Evolutionary conservation across 2,888 invertebrate genomes (phyloP).

Genomic region (Trypoxylon attenuatum): DNA sequence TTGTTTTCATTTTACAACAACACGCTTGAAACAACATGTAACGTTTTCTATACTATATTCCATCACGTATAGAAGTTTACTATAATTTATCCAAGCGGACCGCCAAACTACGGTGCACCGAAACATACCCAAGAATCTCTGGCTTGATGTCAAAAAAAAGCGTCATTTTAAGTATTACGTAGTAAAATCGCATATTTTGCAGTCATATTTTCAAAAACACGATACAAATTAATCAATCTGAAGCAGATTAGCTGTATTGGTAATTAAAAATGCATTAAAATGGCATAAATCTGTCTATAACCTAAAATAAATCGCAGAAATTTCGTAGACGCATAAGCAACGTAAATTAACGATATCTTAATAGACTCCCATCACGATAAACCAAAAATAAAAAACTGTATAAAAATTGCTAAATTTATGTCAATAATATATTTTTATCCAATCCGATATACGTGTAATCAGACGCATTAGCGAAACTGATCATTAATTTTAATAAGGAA

Average conservation of each 20-base stretch:
- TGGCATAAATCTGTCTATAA: constrained; percentile 20
- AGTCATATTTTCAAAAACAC: not conserved
- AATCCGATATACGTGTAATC: no score
- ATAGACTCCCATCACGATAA: no score
- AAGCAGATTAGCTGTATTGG: no score
- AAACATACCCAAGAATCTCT: constrained; percentile 35
- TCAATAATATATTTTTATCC: no score
- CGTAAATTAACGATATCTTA: no score
- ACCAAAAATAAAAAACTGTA: no score
- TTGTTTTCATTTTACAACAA: not conserved
- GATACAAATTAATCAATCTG: not conserved
- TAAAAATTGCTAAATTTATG: no score
- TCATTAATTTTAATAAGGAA: no score
- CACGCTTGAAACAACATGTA: not conserved
- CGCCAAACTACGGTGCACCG: constrained; percentile 36
- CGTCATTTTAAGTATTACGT: not conserved
- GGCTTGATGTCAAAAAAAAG: constrained; percentile 9
- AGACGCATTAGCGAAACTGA: no score
- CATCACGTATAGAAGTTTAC: not conserved
- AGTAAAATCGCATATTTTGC: not conserved
- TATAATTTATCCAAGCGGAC: not conserved
- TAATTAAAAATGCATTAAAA: constrained; percentile 1
- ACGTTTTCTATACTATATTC: not conserved
- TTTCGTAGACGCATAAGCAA: no score
- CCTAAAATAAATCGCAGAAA: no score